Percentiles rank a stretch among this genome's conserved stretches.
Conservation (phyloP, 2,797 vertebrate species). For the Forpus xanthops region DNA sequence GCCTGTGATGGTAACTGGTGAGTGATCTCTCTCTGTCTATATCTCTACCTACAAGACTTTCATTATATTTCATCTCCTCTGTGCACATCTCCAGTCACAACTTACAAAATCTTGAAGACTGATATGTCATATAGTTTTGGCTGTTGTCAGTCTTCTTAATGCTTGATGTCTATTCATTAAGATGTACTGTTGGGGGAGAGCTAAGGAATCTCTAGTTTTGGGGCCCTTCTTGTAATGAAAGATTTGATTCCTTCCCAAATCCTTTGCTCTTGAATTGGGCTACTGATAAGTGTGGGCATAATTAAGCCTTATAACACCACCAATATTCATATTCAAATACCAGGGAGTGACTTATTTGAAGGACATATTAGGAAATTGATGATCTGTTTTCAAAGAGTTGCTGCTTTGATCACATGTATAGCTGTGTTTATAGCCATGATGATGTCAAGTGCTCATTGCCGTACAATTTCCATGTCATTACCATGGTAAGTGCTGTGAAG, state of each 20-base stretch:
- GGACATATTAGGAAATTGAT: background rate
- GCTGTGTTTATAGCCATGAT: background rate
- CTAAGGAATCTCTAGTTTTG: background rate
- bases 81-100: background rate
- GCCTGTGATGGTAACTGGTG: background rate
- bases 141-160: background rate
- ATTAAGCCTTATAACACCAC: background rate
- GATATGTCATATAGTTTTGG: background rate
- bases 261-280: background rate
- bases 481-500: background rate
- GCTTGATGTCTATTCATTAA: background rate
- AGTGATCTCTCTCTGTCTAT: background rate
- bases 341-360: background rate
- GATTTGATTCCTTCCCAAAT: background rate
- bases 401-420: background rate
- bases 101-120: background rate
- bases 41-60: background rate
- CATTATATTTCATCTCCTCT: background rate
- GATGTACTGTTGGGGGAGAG: background rate
- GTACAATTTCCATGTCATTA: accelerated
- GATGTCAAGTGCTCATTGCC: background rate
- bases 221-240: background rate
- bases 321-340: background rate
- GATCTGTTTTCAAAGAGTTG: background rate
- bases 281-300: background rate